phyloP scores from a whole-genome alignment of 92 coral and sea anemone genomes.

The Nematostella vectensis region DNA sequence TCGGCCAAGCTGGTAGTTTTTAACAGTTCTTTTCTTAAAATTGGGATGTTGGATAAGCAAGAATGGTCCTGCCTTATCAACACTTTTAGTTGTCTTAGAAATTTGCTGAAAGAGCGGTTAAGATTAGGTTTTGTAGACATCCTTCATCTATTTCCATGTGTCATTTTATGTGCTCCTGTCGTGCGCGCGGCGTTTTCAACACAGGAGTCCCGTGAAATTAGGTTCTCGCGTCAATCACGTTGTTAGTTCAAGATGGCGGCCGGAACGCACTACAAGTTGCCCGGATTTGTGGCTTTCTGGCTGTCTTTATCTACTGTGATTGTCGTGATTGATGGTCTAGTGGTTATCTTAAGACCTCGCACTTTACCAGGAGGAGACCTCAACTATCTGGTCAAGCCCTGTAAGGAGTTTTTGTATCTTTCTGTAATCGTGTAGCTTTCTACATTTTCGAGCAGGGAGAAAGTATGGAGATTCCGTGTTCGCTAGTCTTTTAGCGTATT shows the following conservation, averaged over 20 bases:
- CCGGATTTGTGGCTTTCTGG: conserved; percentile 43
- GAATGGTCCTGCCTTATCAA: too few relatives aligned
- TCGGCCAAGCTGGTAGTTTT: too few relatives aligned
- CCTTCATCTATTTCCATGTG: too few relatives aligned
- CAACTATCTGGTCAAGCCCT: conserved; percentile 34
- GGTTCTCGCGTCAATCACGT: neutral
- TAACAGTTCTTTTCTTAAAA: too few relatives aligned
- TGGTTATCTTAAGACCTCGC: conserved; percentile 45
- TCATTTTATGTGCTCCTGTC: too few relatives aligned
- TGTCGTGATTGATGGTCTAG: conserved; percentile 32
- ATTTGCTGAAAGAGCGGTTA: too few relatives aligned
- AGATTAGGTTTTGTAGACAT: too few relatives aligned
- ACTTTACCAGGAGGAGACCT: conserved; percentile 55
- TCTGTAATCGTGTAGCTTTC: neutral
- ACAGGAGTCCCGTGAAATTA: too few relatives aligned
- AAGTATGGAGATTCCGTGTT: neutral
- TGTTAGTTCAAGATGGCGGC: conserved; percentile 14
- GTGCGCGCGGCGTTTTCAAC: too few relatives aligned
- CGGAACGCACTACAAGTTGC: conserved; percentile 16
- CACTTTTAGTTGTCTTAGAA: too few relatives aligned
- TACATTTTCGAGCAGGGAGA: neutral
- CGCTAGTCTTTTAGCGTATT: too few relatives aligned
- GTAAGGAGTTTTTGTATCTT: conserved; percentile 36
- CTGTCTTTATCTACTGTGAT: conserved; percentile 23
- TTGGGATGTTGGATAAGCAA: too few relatives aligned